Percentiles rank a stretch among this genome's conserved stretches.
Evolutionary conservation across 2,888 invertebrate species (phyloP).

Genomic region (Zaprionus bogoriensis): DNA sequence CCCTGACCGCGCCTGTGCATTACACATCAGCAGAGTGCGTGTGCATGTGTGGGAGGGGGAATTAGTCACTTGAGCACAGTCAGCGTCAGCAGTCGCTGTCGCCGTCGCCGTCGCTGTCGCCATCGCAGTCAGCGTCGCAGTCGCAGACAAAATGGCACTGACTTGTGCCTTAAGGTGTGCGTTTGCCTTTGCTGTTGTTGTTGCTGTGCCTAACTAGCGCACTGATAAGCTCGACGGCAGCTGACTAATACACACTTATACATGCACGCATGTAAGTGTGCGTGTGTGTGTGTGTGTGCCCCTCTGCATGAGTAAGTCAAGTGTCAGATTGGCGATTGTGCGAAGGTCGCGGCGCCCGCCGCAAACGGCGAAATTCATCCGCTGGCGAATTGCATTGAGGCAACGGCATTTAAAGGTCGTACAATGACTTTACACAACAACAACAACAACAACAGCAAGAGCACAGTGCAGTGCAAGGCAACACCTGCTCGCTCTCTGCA

Average conservation of each 20-base stretch:
- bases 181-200: constrained; percentile 15
- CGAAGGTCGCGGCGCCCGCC: constrained; percentile 38
- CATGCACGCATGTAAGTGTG: neutral
- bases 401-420: constrained; percentile 63
- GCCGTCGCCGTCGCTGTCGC: neutral
- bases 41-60: neutral
- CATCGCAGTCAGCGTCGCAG: neutral
- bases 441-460: constrained; percentile 10
- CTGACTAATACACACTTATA: constrained; percentile 28
- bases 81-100: neutral
- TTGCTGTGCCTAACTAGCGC: constrained; percentile 14
- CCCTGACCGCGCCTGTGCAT: constrained; percentile 14
- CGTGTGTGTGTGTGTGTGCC: neutral
- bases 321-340: constrained; percentile 9
- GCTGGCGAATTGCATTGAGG: constrained; percentile 45
- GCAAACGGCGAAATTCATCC: constrained; percentile 18
- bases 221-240: constrained; percentile 35
- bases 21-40: neutral
- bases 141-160: constrained; percentile 62
- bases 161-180: constrained; percentile 19
- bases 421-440: constrained; percentile 57
- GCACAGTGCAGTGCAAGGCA: constrained; percentile 34
- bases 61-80: neutral
- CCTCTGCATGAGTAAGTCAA: neutral
- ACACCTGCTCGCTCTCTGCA: constrained; percentile 23